Percentiles rank a stretch among this genome's conserved stretches.
phyloP scores from a whole-genome alignment of 2,113 vertebrate genomes.

The Morphnarchus princeps region DNA sequence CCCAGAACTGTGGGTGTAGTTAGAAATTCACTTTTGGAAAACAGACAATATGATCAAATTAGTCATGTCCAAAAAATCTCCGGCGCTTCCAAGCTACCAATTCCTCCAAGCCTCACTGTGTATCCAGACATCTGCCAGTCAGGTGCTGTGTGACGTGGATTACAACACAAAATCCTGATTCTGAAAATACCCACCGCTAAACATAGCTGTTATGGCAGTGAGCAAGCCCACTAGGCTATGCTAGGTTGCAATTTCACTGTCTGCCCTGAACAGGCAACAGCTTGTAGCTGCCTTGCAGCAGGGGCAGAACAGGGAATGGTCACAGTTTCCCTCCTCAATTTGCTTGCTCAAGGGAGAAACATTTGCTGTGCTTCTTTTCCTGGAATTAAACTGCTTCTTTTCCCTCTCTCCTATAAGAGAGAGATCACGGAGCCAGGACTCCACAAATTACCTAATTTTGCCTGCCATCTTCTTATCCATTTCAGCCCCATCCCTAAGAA shows the following conservation, averaged over 20 bases:
- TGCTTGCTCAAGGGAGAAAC: background rate
- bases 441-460: background rate
- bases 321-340: background rate
- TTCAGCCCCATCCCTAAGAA: background rate
- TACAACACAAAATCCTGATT: background rate
- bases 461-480: background rate
- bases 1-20: background rate
- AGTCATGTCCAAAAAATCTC: background rate
- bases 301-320: background rate
- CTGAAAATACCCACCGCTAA: constrained; percentile 43
- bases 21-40: background rate
- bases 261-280: background rate
- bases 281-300: background rate
- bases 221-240: background rate
- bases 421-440: background rate
- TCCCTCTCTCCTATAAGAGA: background rate
- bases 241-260: background rate
- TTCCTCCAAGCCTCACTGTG: background rate
- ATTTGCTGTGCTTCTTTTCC: background rate
- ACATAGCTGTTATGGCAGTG: background rate
- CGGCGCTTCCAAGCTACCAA: background rate
- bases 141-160: constrained; percentile 10
- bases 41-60: background rate
- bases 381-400: background rate
- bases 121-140: constrained; percentile 37